Evolutionary conservation across 92 coral and sea anemone species (phyloP), one percentile per base, ranked within the genome.

Genomic region (Ricordea florida): DNA sequence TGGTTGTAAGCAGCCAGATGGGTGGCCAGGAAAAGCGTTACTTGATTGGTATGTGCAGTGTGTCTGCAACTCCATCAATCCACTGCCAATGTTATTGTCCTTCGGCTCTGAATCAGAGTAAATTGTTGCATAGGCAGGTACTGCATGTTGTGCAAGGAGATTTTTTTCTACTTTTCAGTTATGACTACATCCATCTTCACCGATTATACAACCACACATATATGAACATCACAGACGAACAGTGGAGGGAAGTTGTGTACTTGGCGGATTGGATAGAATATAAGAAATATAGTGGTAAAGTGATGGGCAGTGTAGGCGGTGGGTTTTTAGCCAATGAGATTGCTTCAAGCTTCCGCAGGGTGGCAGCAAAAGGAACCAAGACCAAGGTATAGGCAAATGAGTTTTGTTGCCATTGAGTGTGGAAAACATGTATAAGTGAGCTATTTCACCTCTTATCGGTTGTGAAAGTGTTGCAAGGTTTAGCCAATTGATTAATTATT

Each of bases 181-280:
- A 86, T 65, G 96, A 89, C 62, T 89, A 53, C 72, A 81, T 89
- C 24, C 92, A 89, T 40, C 82, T 89, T 51, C 92, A 86, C 34
- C 85, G 46, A 26, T 48, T 83, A 27, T 87, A 86, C 46, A 89
- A 89, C 58, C 83, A 83, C 55, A 76, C 78, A 23, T 56, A 56
- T 51, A 58, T 89, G 16, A 89, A 81, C 63, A 22, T 89, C 47
- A 86, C 96, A 10, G 75, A 76, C 1, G 48, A 51, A 11, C 71
- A 80, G 35, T 89, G 96, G 96, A 14, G 6, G 9, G 35, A 72
- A 36, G 85, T 86, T 15, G 81, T 58, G 6, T 8, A 56, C 24
- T 57, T 76, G 21, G 96, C 96, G 7, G 89, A 76, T 77, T 89
- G 96, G 96, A 53, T 89, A 21, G 96, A 89, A 60, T 79, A 84